Evolutionary conservation across 2,113 vertebrate genomes (phyloP).

Genomic region (Sylvia atricapilla): DNA sequence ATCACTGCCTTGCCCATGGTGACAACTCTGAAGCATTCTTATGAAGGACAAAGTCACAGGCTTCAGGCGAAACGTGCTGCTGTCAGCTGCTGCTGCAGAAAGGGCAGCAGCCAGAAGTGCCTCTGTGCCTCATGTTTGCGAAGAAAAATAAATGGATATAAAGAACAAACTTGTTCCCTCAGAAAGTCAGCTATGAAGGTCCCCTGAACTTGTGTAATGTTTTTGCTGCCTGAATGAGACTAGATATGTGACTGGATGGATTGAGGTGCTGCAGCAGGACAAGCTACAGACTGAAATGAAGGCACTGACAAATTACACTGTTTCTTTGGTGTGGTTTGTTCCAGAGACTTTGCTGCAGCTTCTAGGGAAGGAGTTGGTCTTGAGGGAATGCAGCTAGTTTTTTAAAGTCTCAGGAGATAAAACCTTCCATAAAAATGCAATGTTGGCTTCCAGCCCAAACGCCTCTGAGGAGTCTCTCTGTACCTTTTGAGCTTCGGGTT

Average conservation of each 20-base stretch:
- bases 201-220: not conserved
- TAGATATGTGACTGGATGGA: conserved; percentile 15
- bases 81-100: not conserved
- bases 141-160: not conserved
- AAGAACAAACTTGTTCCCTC: not conserved
- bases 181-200: not conserved
- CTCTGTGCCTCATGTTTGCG: not conserved
- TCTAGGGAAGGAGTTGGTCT: not conserved
- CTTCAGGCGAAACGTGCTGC: not conserved
- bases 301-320: conserved; percentile 6
- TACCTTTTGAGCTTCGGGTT: not conserved
- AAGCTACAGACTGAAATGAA: not conserved
- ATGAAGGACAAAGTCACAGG: not conserved
- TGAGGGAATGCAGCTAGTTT: not conserved
- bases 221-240: not conserved
- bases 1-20: not conserved
- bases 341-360: not conserved
- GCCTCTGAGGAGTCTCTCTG: not conserved
- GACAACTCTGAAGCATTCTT: not conserved
- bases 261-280: conserved; percentile 3
- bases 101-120: not conserved
- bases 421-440: not conserved
- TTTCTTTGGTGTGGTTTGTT: not conserved
- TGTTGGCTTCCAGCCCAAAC: not conserved
- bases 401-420: not conserved